phyloP scores from a whole-genome alignment of 53 echinoderm and acorn worm species.

The Holothuria scabra region DNA sequence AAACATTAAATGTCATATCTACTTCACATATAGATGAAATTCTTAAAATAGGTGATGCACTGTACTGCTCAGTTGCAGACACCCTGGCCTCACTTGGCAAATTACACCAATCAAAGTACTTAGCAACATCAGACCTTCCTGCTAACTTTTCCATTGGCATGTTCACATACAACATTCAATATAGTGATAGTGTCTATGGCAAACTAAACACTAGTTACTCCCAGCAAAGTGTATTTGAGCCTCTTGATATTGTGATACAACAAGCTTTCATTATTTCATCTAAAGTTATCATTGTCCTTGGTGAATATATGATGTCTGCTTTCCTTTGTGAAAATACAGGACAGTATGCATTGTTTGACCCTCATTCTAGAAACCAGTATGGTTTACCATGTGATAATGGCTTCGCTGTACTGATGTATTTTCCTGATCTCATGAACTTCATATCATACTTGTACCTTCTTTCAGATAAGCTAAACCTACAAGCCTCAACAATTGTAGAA shows the following conservation, averaged over 20 bases:
- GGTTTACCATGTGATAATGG: background rate
- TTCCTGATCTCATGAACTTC: background rate
- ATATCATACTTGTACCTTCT: background rate
- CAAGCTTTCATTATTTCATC: background rate
- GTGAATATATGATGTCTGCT: background rate
- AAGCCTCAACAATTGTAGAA: background rate
- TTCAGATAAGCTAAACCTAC: background rate
- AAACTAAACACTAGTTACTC: background rate
- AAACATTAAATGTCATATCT: background rate
- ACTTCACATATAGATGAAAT: constrained; percentile 18
- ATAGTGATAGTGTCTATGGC: background rate
- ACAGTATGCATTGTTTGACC: background rate
- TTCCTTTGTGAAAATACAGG: background rate
- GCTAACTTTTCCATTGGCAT: background rate
- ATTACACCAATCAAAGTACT: background rate
- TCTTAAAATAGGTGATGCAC: constrained; percentile 2
- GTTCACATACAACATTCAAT: background rate
- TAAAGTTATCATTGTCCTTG: background rate
- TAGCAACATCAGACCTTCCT: background rate
- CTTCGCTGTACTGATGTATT: background rate
- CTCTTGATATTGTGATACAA: background rate
- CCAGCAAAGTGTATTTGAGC: background rate
- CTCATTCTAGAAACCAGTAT: background rate
- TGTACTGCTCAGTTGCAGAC: background rate
- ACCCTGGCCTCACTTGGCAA: background rate